These are phyloP conservation scores for Epirrita christyi DNA, from an alignment of 2,888 invertebrate genomes.

Conservation along the genomic window DNA sequence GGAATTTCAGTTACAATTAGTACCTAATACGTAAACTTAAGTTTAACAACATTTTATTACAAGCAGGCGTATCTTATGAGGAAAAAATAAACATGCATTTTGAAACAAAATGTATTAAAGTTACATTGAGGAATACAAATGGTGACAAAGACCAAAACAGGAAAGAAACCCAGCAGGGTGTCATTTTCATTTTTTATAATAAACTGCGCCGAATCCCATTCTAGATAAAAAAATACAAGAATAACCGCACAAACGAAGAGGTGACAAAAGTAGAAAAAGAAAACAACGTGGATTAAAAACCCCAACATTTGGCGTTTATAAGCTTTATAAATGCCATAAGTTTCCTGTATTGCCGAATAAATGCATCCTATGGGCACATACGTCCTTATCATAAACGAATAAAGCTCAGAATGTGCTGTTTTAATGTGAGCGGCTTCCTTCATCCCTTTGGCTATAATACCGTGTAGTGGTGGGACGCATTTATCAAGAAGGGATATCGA, in stretches of 20 bases:
- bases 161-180: too few species aligned
- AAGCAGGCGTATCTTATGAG: too few species aligned
- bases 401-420: slow-evolving; percentile 62
- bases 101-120: too few species aligned
- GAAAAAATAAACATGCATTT: too few species aligned
- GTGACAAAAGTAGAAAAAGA: neutral
- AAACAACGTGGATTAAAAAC: neutral
- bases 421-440: slow-evolving; percentile 65
- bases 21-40: too few species aligned
- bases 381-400: slow-evolving; percentile 63
- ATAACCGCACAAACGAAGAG: neutral
- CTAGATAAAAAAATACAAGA: neutral
- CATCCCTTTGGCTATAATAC: slow-evolving; percentile 54
- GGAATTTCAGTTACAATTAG: too few species aligned
- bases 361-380: slow-evolving; percentile 44
- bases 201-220: neutral
- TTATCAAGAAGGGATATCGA: neutral
- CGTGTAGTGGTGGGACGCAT: slow-evolving; percentile 41
- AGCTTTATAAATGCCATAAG: slow-evolving; percentile 8
- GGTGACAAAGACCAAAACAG: too few species aligned
- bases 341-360: slow-evolving; percentile 28
- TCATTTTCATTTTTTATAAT: too few species aligned
- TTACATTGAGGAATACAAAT: too few species aligned
- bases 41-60: too few species aligned
- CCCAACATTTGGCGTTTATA: slow-evolving; percentile 1